Evolutionary conservation across 2,888 invertebrate species (phyloP), one percentile per base, ranked within the genome.

Genomic region (Digitonthophagus gazella): DNA sequence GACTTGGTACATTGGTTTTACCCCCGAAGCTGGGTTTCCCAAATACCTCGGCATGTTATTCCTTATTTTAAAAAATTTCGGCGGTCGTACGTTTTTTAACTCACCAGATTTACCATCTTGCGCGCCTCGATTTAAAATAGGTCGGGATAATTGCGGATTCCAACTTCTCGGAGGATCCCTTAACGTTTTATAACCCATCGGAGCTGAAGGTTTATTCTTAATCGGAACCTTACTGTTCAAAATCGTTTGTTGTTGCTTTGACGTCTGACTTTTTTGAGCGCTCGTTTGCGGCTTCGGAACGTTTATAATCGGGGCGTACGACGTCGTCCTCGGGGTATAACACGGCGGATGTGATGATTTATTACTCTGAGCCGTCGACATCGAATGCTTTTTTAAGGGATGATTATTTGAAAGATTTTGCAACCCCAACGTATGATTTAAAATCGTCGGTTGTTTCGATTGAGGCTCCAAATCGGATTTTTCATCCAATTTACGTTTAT

Each of bases 161-260:
- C 88, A 88, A 14, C 85, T 84, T 76, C 86, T 87, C 0, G 88
- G 87, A 0, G 88, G 87, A 74, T 86, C 85, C 15, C 87, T 82
- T 6, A 88, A 78, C 0, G 88, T 88, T 75, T 88, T 89, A 74
- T 88, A 88, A 0, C 86, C 85, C 4, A 84, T 80, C 0, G 85
- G 80, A 16, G 83, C 76, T 66, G 75, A 78, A 2, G 80, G 74
- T 75, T 82, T 82, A 2, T 74, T 71, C 69, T 80, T 81, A 20
- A 76, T 75, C 8, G 65, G 61, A 63, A 70, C 20, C 68, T 78
- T 76, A 65, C 44, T 72, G 55, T 74, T 72, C 63, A 72, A 67
- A 3, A 71, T 65, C 5, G 75, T 73, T 3, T 73, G 75, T 63
- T 71, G 68, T 57, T 4, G 80, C 77, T 14, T 79, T n/a, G n/a